Conservation (phyloP, 2,888 invertebrate species). For the Crocallis elinguaria region DNA sequence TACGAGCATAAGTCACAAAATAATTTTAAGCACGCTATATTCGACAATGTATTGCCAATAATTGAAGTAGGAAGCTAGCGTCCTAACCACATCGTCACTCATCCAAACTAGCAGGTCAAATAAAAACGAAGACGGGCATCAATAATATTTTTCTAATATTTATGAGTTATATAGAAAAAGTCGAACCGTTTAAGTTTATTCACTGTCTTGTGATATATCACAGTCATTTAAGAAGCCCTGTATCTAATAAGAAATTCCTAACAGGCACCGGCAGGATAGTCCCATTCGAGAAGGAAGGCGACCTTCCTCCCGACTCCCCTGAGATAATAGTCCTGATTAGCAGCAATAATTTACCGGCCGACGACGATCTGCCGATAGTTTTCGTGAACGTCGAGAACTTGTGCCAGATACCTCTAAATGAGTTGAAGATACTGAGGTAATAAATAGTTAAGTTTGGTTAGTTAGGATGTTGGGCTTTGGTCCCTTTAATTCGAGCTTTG, state of each 20-base stretch:
- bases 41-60: too few species aligned
- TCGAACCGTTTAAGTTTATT: too few species aligned
- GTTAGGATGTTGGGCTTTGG: constrained; percentile 14
- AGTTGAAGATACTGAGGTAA: constrained; percentile 59
- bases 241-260: constrained; percentile 34
- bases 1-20: too few species aligned
- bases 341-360: constrained; percentile 65
- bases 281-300: constrained; percentile 56
- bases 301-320: constrained; percentile 55
- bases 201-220: constrained; percentile 7
- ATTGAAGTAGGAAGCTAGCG: too few species aligned
- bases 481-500: constrained; percentile 7
- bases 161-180: too few species aligned
- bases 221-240: not conserved
- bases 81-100: too few species aligned
- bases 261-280: constrained; percentile 67
- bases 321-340: constrained; percentile 66
- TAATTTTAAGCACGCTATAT: too few species aligned
- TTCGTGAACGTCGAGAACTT: constrained; percentile 67
- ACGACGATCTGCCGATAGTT: constrained; percentile 67
- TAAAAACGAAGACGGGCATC: too few species aligned
- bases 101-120: too few species aligned
- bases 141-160: too few species aligned
- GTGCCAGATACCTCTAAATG: constrained; percentile 55
- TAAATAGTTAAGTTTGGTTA: constrained; percentile 22